Conservation (phyloP, 2,888 invertebrate genomes). For the Lepidochrysops patricia region DNA sequence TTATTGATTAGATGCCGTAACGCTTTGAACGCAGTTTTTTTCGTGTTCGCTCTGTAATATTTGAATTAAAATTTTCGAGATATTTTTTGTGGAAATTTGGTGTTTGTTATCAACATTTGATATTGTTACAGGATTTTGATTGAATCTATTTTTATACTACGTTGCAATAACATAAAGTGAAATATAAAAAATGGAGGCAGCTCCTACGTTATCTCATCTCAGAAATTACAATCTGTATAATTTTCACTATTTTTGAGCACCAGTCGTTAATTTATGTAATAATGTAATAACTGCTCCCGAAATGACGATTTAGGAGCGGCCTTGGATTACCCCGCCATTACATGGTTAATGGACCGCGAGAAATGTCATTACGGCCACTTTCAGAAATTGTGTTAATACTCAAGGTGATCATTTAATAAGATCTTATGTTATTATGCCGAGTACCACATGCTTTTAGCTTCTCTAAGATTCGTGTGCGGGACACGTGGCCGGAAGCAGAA, state of each 20-base stretch:
- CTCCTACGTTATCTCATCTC: background rate
- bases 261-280: background rate
- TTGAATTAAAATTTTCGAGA: background rate
- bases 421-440: background rate
- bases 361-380: slow-evolving; percentile 45
- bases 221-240: background rate
- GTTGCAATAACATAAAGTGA: too few relatives aligned
- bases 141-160: background rate
- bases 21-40: background rate
- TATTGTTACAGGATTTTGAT: too few relatives aligned
- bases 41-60: background rate
- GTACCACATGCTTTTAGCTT: background rate
- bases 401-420: background rate
- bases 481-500: too few relatives aligned
- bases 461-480: too few relatives aligned
- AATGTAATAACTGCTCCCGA: background rate
- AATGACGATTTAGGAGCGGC: background rate
- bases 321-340: slow-evolving; percentile 19
- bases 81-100: too few relatives aligned
- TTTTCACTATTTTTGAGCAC: background rate
- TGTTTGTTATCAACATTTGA: background rate
- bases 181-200: too few relatives aligned
- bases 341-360: slow-evolving; percentile 41
- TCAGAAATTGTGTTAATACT: slow-evolving; percentile 23
- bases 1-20: slow-evolving; percentile 6